Base-by-base conservation (phyloP, 2,888 invertebrate genomes). In the Lasioglossum leucozonium region DNA sequence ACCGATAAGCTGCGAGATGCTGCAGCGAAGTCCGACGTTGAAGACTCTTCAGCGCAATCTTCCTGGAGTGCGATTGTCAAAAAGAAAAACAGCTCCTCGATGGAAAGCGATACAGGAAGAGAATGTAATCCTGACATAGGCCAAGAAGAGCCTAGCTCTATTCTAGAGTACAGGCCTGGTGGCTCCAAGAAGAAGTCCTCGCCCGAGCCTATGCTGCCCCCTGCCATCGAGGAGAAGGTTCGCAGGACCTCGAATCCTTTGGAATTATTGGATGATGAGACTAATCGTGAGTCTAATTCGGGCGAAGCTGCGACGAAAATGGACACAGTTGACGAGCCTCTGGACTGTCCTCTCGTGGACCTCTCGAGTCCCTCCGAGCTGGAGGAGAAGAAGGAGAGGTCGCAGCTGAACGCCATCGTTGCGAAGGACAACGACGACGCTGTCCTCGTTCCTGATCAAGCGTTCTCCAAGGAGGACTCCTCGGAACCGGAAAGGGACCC, bases 401-500 rank as follows among this genome's bases (percentile, higher is more conserved):
- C 55, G 18, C 79, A 78, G 22, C 11, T 42, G n/a, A 71, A 75
- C 3, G 40, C 16, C 13, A 0, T 13, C 40, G 40, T n/a, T 5
- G 40, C n/a, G 5, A 67, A 72, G 72, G 30, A 34, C 18, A n/a
- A 86, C 13, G 93, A 90, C 72, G 93, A 16, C 40, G 58, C 71
- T 6, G 16, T 30, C 4, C 30, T 16, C 18, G n/a, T n/a, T 11
- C 22, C 13, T 11, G 69, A 69, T 8, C 40, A 40, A 0, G 26
- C 42, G 2, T 87, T 81, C 10, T 74, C 87, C 18, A 92, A 92
- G 80, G 89, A 90, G 37, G 73, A 81, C n/a, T 87, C 87, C 0
- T 84, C 87, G 16, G 87, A 74, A 79, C 72, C 79, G 8, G 87
- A 87, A 37, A 55, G 34, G 4, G 87, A 88, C 34, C 47, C 77